phyloP scores from a whole-genome alignment of 2,797 vertebrate species.

The Bufotes viridis region DNA sequence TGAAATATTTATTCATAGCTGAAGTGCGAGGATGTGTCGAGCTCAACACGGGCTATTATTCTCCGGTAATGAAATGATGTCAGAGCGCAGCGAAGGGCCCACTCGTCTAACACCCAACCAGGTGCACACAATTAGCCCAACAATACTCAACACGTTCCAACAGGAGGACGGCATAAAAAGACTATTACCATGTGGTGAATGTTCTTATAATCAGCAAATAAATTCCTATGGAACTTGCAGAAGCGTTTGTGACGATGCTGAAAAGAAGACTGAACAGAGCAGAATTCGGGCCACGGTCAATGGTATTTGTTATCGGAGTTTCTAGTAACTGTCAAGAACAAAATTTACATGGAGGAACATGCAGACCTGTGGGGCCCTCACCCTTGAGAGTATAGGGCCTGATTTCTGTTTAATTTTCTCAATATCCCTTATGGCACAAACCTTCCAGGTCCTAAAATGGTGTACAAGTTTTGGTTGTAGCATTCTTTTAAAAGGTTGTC shows the following conservation, averaged over 20 bases:
- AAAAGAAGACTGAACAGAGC: not conserved
- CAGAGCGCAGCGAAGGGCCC: conserved; percentile 40
- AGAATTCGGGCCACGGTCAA: not conserved
- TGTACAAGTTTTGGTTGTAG: too few relatives aligned
- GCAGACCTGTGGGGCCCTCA: too few relatives aligned
- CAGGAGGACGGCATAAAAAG: conserved; percentile 39
- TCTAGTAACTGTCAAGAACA: not conserved
- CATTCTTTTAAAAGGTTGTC: too few relatives aligned
- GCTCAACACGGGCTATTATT: conserved; percentile 60
- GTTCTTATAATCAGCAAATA: conserved; percentile 41
- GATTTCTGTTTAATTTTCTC: too few relatives aligned
- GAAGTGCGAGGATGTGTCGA: conserved; percentile 44
- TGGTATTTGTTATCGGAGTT: not conserved
- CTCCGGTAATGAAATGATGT: conserved; percentile 58
- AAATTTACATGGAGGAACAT: not conserved
- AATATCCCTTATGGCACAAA: too few relatives aligned
- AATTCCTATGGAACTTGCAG: conserved; percentile 22
- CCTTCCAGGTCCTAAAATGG: too few relatives aligned
- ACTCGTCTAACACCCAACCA: conserved; percentile 46
- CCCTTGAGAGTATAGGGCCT: too few relatives aligned
- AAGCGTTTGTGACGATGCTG: not conserved
- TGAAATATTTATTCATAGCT: conserved; percentile 61
- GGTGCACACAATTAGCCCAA: conserved; percentile 58
- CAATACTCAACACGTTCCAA: conserved; percentile 50
- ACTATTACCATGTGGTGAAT: conserved; percentile 42